Evolutionary conservation across 2,888 invertebrate species (phyloP), one percentile per base, ranked within the genome.

Genomic region (Rhagonycha lutea): DNA sequence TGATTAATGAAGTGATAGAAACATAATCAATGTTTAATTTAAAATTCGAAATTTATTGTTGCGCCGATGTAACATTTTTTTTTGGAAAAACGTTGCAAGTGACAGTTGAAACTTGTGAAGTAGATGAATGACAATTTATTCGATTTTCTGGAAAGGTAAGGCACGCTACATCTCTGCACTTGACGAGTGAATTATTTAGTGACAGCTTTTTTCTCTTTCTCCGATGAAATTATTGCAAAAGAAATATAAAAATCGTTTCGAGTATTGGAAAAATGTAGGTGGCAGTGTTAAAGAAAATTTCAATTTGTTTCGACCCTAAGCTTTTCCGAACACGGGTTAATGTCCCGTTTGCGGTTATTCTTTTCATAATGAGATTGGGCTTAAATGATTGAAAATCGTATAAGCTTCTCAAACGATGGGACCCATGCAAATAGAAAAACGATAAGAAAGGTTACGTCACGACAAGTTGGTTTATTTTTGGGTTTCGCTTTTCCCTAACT

Each of bases 111-210:
- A 23, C 62, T 70, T 14, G n/a, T 63, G 26, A 62, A 28, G 28
- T 61, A 29, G 62, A 70, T 23, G 70, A 63, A 70, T 32, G 70
- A 70, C 61, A 70, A 70, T 70, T 70, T 63, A 28, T 70, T 26
- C 70, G 62, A 70, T 62, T 18, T 63, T 70, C 32, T 18, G 14
- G 70, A 63, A 62, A 70, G 62, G 32, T 29, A 68, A 14, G n/a
- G 70, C 70, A 70, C 29, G 62, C 70, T 28, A 63, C 29, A 29
- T 70, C 63, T 70, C 28, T 29, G 29, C 70, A 70, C 70, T 61
- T 70, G 61, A 63, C 23, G 14, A 14, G 12, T 70, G 29, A 62
- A 70, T 70, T 63, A 70, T 63, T 70, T 70, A 63, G 62, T 61
- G 70, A 61, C 28, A 26, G 61, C 28, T 70, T 70, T 70, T 61